phyloP scores from a whole-genome alignment of 2,888 invertebrate species.

The Ditula angustiorana region DNA sequence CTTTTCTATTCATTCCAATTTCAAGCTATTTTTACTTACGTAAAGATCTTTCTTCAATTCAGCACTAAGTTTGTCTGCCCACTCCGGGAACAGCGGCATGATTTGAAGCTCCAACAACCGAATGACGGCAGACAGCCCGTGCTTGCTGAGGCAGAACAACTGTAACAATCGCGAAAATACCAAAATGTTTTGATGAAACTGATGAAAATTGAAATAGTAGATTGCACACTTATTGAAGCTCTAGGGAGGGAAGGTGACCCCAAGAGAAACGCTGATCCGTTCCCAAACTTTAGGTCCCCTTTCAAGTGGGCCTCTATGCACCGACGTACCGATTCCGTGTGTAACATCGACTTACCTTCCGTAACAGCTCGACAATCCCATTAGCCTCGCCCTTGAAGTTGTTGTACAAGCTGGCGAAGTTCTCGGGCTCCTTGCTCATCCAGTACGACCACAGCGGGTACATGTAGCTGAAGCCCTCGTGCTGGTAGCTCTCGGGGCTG shows the following conservation, averaged over 20 bases:
- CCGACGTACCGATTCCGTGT: not conserved
- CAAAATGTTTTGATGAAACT: too few relatives aligned
- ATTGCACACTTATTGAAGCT: too few relatives aligned
- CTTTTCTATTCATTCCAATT: not conserved
- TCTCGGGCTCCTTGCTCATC: constrained; percentile 89
- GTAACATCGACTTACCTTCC: constrained; percentile 68
- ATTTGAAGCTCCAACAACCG: constrained; percentile 87
- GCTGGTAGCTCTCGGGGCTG: constrained; percentile 63
- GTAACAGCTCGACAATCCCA: constrained; percentile 83
- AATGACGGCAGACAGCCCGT: constrained; percentile 88
- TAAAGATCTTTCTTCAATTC: constrained; percentile 87
- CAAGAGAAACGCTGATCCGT: too few relatives aligned
- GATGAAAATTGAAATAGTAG: too few relatives aligned
- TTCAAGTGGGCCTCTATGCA: too few relatives aligned
- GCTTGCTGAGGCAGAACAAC: constrained; percentile 86
- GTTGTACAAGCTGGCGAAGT: constrained; percentile 87
- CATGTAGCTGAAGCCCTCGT: constrained; percentile 83
- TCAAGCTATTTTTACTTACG: constrained; percentile 67
- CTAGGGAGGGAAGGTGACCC: too few relatives aligned
- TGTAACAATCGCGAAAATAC: constrained; percentile 51
- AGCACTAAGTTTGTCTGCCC: constrained; percentile 87
- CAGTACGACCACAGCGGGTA: constrained; percentile 90
- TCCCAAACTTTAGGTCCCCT: too few relatives aligned
- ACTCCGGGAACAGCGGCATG: constrained; percentile 87
- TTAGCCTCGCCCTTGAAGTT: constrained; percentile 85